Evolutionary conservation across 2,797 vertebrate species (phyloP), one percentile per base, ranked within the genome.

Genomic region (Sebastes iracundus): DNA sequence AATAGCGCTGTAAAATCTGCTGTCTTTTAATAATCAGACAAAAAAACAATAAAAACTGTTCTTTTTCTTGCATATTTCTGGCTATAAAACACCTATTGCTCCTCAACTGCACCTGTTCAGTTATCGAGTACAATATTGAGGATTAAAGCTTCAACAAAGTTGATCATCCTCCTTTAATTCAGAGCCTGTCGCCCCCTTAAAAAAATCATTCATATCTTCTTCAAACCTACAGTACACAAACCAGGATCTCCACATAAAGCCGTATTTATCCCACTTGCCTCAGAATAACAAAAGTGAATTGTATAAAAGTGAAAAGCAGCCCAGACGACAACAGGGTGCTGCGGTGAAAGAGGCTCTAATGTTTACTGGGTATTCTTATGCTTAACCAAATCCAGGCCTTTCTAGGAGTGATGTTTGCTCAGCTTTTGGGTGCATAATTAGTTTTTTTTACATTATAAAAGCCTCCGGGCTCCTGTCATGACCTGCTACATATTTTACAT

Each of bases 331-430:
- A 72, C 77, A 72, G 79, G 62, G 65, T 65, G 79, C 69, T 81
- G 46, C 14, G 53, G 81, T 56, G 87, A 72, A 67, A 55, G 86
- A 68, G 86, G 86, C 85, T 66, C 58, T 38, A 30, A 86, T 93
- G 94, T 92, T 92, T 88, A 86, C 87, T 87, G 77, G 66, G 64
- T 80, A 88, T 95, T 95, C 91, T 92, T 81, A 94, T 94, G 93
- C 89, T 87, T 74, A 92, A 84, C 65, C 38, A 82, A 83, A 88
- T 58, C 90, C 82, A 85, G 35, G 12, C 77, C 61, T 75, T 81
- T 80, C 82, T 49, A 63, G 22, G 52, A 49, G 64, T 13, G 11
- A 84, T 93, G 92, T 95, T 94, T 94, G 90, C 91, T 88, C 91
- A 94, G 93, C 91, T 94, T 93, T 87, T 84, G 68, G 81, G 4